Evolutionary conservation across 2,797 vertebrate species (phyloP).

Genomic region (Dipus sagitta): DNA sequence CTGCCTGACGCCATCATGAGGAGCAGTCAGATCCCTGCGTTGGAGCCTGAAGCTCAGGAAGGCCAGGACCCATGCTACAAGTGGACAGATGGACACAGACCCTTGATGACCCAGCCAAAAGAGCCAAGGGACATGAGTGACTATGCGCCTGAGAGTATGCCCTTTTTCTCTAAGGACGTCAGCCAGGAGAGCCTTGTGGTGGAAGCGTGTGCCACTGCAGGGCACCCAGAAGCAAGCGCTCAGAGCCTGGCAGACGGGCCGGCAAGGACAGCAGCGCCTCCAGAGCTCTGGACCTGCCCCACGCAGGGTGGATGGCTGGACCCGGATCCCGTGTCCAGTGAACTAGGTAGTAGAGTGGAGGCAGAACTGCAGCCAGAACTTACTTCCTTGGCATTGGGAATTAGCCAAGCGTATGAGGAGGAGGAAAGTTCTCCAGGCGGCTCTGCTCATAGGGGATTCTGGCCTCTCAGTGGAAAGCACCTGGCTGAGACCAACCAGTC

Average conservation of each 20-base stretch:
- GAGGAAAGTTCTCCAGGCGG: background rate
- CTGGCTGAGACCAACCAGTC: background rate
- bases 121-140: background rate
- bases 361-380: background rate
- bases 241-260: background rate
- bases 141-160: constrained; percentile 35
- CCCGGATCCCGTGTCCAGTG: background rate
- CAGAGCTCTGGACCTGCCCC: background rate
- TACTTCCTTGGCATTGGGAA: background rate
- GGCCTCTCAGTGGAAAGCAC: background rate
- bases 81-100: constrained; percentile 40
- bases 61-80: background rate
- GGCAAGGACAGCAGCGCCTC: background rate
- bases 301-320: background rate
- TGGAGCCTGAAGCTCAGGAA: constrained; percentile 26
- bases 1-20: constrained; percentile 7
- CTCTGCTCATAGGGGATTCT: background rate
- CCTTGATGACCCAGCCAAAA: background rate
- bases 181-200: background rate
- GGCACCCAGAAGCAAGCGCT: background rate
- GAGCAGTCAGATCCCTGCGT: constrained; percentile 56
- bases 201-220: background rate
- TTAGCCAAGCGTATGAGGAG: constrained; percentile 45
- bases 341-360: background rate
- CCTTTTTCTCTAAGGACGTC: background rate